A percentile compares a stretch with the other conserved stretches of the same genome.
These are phyloP conservation scores for Beris morrisii DNA, from an alignment of 2,888 invertebrate species.

Conservation along the genomic window DNA sequence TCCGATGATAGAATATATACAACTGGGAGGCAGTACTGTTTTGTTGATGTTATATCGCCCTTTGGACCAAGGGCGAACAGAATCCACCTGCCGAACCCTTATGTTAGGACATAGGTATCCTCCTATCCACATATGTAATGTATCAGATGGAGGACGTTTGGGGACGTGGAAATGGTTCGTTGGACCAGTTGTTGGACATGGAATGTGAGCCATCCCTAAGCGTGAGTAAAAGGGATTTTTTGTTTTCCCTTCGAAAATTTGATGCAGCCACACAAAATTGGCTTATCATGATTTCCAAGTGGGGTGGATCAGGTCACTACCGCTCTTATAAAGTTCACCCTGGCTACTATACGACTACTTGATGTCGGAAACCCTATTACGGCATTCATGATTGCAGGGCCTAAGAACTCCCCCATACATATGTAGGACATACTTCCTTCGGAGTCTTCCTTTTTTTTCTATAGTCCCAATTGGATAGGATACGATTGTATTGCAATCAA, in stretches of 20 bases:
- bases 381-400: slow-evolving; percentile 17
- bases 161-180: neutral
- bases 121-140: too few species aligned
- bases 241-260: slow-evolving; percentile 13
- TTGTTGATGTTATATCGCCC: slow-evolving; percentile 3
- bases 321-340: slow-evolving; percentile 4
- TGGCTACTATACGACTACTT: neutral
- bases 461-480: slow-evolving; percentile 32
- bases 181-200: neutral
- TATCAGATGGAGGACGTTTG: neutral
- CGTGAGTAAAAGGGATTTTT: neutral
- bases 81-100: slow-evolving; percentile 13
- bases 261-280: slow-evolving; percentile 34
- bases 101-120: neutral
- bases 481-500: slow-evolving; percentile 37
- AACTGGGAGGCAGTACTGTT: slow-evolving; percentile 21
- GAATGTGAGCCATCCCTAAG: neutral
- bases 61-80: neutral
- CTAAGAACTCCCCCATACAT: slow-evolving; percentile 9
- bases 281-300: slow-evolving; percentile 38
- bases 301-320: slow-evolving; percentile 24
- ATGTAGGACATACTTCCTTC: slow-evolving; percentile 16
- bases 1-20: slow-evolving; percentile 34
- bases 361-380: slow-evolving; percentile 25
- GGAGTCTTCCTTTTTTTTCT: neutral